Evolutionary conservation across 2,113 vertebrate species (phyloP).

Genomic region (Pteropus alecto): DNA sequence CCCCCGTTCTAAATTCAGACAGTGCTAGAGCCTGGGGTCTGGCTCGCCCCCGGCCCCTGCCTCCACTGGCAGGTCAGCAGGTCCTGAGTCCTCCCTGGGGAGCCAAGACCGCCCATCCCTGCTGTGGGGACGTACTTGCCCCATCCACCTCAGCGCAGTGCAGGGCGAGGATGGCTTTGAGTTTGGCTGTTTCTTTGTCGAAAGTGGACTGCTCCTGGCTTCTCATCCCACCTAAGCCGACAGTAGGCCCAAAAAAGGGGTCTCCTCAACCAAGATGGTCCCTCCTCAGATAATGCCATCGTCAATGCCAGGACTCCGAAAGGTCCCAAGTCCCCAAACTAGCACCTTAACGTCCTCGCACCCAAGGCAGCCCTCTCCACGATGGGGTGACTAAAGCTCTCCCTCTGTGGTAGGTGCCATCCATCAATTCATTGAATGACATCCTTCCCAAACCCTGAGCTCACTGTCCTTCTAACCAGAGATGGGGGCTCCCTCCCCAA

Average conservation of each 20-base stretch:
- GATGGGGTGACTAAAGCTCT: not conserved
- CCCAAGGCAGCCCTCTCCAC: not conserved
- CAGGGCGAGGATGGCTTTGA: not conserved
- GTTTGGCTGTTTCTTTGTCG: not conserved
- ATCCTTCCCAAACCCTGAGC: not conserved
- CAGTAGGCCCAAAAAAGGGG: not conserved
- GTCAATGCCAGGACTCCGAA: not conserved
- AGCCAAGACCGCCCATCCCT: not conserved
- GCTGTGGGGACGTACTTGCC: not conserved
- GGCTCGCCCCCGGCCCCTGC: not conserved
- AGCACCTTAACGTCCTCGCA: not conserved
- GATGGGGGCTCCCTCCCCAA: not conserved
- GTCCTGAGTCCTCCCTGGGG: not conserved
- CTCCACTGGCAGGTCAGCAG: fast-evolving
- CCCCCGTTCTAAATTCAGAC: not conserved
- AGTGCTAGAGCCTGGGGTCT: not conserved
- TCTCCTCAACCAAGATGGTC: no score
- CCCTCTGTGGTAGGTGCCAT: not conserved
- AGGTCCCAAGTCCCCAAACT: not conserved
- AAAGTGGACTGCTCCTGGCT: not conserved
- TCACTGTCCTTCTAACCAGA: not conserved
- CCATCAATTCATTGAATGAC: not conserved
- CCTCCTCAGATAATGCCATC: no score
- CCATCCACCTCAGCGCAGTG: fast-evolving
- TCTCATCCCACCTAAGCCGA: not conserved